Conservation (phyloP, 1,140 invertebrate species). For the Plutomurus gul region DNA sequence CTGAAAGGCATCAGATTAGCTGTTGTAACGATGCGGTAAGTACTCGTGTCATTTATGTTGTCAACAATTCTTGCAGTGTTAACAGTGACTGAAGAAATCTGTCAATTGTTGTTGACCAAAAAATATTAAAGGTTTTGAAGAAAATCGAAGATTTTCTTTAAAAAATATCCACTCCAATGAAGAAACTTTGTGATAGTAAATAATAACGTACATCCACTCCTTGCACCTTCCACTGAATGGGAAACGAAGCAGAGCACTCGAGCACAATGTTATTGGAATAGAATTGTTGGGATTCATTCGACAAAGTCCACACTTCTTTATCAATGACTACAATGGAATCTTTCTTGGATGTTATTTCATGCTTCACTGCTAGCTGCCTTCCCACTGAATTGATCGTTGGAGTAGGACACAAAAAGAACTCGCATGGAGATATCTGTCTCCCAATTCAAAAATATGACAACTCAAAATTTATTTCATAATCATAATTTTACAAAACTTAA, state of each 20-base stretch:
- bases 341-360: background rate
- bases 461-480: too few relatives aligned
- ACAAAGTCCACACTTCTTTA: background rate
- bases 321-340: background rate
- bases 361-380: background rate
- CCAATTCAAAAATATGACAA: background rate
- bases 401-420: background rate
- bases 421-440: background rate
- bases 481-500: background rate
- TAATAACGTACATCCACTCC: too few relatives aligned
- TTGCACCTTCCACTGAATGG: slow-evolving; percentile 30
- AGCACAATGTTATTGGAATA: slow-evolving; percentile 26
- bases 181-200: too few relatives aligned
- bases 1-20: slow-evolving; percentile 26
- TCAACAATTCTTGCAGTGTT: slow-evolving; percentile 4
- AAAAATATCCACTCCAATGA: too few relatives aligned
- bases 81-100: background rate
- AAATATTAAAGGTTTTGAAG: background rate
- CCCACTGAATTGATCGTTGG: background rate
- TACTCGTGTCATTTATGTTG: slow-evolving; percentile 21
- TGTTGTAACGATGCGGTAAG: background rate
- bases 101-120: background rate
- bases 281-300: background rate
- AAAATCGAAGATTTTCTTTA: too few relatives aligned
- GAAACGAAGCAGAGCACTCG: slow-evolving; percentile 25